These are phyloP conservation scores for Saimiri boliviensis DNA, from an alignment of 2,113 vertebrate genomes.

Conservation along the genomic window DNA sequence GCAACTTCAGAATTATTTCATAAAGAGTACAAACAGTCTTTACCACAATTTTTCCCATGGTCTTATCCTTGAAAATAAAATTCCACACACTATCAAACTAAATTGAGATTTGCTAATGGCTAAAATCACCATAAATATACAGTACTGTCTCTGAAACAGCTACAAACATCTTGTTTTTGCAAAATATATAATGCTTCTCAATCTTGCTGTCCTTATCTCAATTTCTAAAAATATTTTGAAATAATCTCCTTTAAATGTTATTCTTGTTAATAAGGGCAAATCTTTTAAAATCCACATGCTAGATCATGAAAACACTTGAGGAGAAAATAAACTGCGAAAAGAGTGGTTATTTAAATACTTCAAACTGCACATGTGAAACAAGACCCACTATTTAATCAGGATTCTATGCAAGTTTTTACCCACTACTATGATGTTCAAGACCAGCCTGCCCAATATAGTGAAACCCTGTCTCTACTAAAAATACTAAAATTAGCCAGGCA, in stretches of 20 bases:
- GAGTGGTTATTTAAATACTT: slow-evolving; percentile 60
- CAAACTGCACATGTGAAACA: slow-evolving; percentile 64
- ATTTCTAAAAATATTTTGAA: slow-evolving; percentile 52
- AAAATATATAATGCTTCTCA: slow-evolving; percentile 62
- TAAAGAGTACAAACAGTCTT: slow-evolving; percentile 57
- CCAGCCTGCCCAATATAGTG: too few relatives aligned
- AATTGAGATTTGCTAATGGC: slow-evolving; percentile 57
- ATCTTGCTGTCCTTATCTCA: slow-evolving; percentile 51
- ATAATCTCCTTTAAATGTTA: slow-evolving; percentile 36
- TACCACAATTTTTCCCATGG: slow-evolving; percentile 48
- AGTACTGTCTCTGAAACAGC: slow-evolving; percentile 6
- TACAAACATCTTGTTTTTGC: not conserved
- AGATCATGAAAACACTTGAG: slow-evolving; percentile 59
- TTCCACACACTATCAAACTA: slow-evolving; percentile 36
- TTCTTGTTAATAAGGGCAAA: not conserved
- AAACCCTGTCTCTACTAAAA: too few relatives aligned
- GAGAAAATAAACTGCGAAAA: slow-evolving; percentile 77
- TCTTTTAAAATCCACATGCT: slow-evolving; percentile 47
- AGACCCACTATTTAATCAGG: slow-evolving; percentile 42
- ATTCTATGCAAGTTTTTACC: slow-evolving; percentile 20
- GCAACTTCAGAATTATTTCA: slow-evolving; percentile 48
- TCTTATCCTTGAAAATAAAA: slow-evolving; percentile 62
- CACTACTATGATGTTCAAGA: not conserved
- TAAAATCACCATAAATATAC: slow-evolving; percentile 58
- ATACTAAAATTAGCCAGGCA: too few relatives aligned